Conservation (phyloP, 2,888 invertebrate genomes). For the Andrena dorsata region DNA sequence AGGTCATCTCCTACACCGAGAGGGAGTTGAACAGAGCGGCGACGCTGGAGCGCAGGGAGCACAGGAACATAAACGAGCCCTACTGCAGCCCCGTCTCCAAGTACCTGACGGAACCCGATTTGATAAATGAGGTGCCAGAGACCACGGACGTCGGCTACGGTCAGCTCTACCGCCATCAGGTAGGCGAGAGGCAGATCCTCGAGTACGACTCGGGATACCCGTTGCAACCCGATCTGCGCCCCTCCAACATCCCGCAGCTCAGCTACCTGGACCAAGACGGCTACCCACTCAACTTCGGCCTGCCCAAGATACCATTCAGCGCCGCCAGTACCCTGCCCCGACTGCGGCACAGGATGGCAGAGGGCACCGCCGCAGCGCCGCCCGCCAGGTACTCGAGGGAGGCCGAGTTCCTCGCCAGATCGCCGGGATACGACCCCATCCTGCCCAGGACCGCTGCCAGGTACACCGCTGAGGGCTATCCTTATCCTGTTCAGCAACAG, state of each 20-base stretch:
- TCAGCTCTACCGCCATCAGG: conserved; percentile 77
- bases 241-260: conserved; percentile 75
- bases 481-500: conserved; percentile 86
- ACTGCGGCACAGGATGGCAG: conserved; percentile 86
- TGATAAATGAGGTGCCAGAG: conserved; percentile 84
- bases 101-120: conserved; percentile 85
- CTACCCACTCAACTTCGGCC: conserved; percentile 92
- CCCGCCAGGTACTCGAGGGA: conserved; percentile 88
- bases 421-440: conserved; percentile 81
- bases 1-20: conserved; percentile 82
- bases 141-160: conserved; percentile 73
- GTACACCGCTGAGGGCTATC: conserved; percentile 93
- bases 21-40: conserved; percentile 74
- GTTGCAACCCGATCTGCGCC: conserved; percentile 77
- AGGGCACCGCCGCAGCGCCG: conserved; percentile 86
- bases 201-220: conserved; percentile 81
- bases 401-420: conserved; percentile 88
- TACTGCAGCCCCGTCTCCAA: conserved; percentile 76
- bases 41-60: conserved; percentile 72
- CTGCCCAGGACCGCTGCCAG: conserved; percentile 83
- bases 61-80: conserved; percentile 71
- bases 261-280: conserved; percentile 91
- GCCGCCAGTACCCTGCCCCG: conserved; percentile 93
- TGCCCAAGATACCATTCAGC: conserved; percentile 88
- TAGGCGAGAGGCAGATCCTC: conserved; percentile 71